phyloP scores from a whole-genome alignment of 2,888 invertebrate species.

The Lapara coniferarum region DNA sequence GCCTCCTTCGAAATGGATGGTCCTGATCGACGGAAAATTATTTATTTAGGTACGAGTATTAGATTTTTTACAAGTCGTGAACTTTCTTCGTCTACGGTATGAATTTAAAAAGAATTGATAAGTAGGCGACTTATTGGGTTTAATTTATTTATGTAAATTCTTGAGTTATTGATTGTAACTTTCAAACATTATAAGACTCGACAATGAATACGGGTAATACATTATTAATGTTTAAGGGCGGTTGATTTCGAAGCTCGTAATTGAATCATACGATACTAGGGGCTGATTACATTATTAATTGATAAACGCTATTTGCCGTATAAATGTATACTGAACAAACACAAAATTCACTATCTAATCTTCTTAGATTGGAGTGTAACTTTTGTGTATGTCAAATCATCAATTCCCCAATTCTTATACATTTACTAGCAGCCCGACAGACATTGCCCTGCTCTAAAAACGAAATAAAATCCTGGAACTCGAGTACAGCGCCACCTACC shows the following conservation, averaged over 20 bases:
- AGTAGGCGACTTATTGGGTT: slow-evolving; percentile 24
- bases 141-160: slow-evolving; percentile 23
- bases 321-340: too few relatives aligned
- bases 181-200: background rate
- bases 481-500: too few relatives aligned
- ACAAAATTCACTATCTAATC: too few relatives aligned
- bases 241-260: background rate
- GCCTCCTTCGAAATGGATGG: slow-evolving; percentile 38
- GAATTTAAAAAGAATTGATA: slow-evolving; percentile 27
- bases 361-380: too few relatives aligned
- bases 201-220: background rate
- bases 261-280: background rate
- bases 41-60: slow-evolving; percentile 34
- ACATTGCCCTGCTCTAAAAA: too few relatives aligned
- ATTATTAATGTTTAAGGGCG: background rate
- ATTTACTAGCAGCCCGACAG: too few relatives aligned
- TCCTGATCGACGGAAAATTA: slow-evolving; percentile 34
- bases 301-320: too few relatives aligned
- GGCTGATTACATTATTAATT: too few relatives aligned
- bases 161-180: slow-evolving; percentile 1
- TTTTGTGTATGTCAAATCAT: too few relatives aligned
- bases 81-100: slow-evolving; percentile 29
- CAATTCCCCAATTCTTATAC: too few relatives aligned
- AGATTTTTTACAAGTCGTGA: slow-evolving; percentile 35
- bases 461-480: too few relatives aligned